Evolutionary conservation across 2,797 vertebrate genomes (phyloP).

Genomic region (Erithacus rubecula): DNA sequence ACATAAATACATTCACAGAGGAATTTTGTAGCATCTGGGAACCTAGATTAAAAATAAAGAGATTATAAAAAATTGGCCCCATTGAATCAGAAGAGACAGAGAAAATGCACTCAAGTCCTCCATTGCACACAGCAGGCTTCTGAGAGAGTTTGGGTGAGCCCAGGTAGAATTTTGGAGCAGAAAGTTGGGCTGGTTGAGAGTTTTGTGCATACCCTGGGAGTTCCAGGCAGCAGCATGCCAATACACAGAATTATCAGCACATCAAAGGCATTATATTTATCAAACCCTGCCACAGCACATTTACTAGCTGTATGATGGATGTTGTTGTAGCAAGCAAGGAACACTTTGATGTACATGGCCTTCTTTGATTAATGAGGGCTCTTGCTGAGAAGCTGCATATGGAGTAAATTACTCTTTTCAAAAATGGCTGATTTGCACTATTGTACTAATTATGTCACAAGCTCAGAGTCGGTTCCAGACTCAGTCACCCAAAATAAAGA

Average conservation of each 20-base stretch:
- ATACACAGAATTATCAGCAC: conserved; percentile 75
- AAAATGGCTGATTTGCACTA: conserved; percentile 86
- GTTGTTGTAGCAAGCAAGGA: conserved; percentile 73
- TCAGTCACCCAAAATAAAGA: conserved; percentile 63
- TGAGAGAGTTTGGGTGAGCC: not conserved
- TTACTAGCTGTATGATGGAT: conserved; percentile 82
- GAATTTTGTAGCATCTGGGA: not conserved
- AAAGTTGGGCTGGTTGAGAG: not conserved
- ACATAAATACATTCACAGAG: not conserved
- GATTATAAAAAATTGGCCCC: not conserved
- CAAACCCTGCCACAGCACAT: conserved; percentile 76
- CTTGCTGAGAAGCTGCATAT: conserved; percentile 79
- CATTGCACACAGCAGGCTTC: not conserved
- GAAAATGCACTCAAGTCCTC: not conserved
- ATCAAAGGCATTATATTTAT: conserved; percentile 79
- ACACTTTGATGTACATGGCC: conserved; percentile 83
- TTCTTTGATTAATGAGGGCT: conserved; percentile 86
- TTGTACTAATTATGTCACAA: conserved; percentile 87
- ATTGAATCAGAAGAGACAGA: not conserved
- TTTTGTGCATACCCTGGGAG: conserved; percentile 34
- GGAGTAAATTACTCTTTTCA: conserved; percentile 85
- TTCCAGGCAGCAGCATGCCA: conserved; percentile 67
- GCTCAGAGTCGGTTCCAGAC: conserved; percentile 75
- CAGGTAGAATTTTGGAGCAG: not conserved
- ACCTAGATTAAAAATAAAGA: not conserved